Percentiles rank a stretch among this genome's conserved stretches.
Conservation (phyloP, 64 coral and sea anemone species). For the Anthopleura sola region DNA sequence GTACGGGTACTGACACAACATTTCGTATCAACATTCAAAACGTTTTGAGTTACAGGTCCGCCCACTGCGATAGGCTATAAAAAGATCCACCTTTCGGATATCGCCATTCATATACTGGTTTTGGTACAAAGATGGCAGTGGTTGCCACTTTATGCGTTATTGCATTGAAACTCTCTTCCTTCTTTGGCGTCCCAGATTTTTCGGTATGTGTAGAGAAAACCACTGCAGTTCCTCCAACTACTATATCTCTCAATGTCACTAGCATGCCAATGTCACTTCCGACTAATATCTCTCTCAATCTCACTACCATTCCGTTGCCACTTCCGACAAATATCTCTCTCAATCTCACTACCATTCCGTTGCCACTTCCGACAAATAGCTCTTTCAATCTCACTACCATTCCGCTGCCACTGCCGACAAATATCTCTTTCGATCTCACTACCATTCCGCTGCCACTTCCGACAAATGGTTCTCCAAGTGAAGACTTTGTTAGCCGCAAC, state of each 20-base stretch:
- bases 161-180: neutral
- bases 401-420: neutral
- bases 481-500: slow-evolving; percentile 7
- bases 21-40: neutral
- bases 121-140: neutral
- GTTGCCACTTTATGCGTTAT: neutral
- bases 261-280: too few relatives aligned
- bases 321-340: too few relatives aligned
- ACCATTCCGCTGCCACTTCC: neutral
- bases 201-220: neutral
- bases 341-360: too few relatives aligned
- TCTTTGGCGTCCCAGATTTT: neutral
- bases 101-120: neutral
- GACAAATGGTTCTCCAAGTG: neutral
- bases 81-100: neutral
- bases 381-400: neutral
- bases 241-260: too few relatives aligned
- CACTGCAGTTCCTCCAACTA: neutral
- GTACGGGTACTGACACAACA: neutral
- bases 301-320: too few relatives aligned
- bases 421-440: neutral
- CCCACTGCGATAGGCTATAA: neutral
- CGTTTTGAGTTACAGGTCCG: neutral
- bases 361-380: too few relatives aligned
- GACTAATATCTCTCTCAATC: too few relatives aligned